Percentiles rank a stretch among this genome's conserved stretches.
Conservation (phyloP, 2,797 vertebrate species). For the Girardinus metallicus region DNA sequence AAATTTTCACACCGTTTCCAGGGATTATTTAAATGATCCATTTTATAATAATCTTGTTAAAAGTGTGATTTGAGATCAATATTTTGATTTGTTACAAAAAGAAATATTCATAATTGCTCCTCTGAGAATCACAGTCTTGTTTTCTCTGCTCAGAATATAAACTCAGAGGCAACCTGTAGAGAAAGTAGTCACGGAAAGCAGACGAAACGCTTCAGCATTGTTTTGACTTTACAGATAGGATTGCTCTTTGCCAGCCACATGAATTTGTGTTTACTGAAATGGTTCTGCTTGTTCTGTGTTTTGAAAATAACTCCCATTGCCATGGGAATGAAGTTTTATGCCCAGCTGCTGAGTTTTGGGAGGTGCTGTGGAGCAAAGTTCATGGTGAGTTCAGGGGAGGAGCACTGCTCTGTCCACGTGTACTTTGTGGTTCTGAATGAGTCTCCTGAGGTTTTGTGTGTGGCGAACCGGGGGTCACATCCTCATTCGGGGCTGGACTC, state of each 20-base stretch:
- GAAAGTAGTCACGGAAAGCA: too few relatives aligned
- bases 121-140: not conserved
- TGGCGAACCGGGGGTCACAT: not conserved
- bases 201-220: too few relatives aligned
- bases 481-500: not conserved
- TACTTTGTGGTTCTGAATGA: not conserved
- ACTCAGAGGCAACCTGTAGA: too few relatives aligned
- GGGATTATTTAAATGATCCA: not conserved
- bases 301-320: not conserved
- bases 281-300: constrained; percentile 1
- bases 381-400: not conserved
- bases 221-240: too few relatives aligned
- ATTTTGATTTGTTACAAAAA: not conserved
- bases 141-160: not conserved
- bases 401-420: not conserved
- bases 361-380: not conserved
- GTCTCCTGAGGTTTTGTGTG: not conserved
- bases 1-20: not conserved
- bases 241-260: too few relatives aligned
- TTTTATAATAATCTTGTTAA: not conserved
- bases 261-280: not conserved
- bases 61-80: not conserved
- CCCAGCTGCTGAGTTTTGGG: not conserved
- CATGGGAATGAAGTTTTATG: not conserved
- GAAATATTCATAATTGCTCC: not conserved